Percentiles rank a stretch among this genome's conserved stretches.
phyloP scores from a whole-genome alignment of 2,113 vertebrate genomes.

The Hucho hucho region DNA sequence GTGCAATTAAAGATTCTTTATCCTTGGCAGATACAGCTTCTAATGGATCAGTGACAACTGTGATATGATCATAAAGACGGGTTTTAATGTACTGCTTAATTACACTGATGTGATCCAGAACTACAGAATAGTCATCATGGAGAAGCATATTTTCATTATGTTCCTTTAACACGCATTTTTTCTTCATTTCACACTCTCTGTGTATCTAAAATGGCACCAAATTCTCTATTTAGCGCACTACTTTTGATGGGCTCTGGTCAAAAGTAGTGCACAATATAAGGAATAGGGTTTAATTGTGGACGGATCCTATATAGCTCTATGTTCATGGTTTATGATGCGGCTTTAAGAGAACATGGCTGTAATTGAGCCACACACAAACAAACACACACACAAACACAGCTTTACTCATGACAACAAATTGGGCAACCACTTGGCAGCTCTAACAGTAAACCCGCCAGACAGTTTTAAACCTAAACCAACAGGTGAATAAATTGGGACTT shows the following conservation, averaged over 20 bases:
- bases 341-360: neutral
- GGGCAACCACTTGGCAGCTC: neutral
- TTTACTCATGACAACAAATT: neutral
- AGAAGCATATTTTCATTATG: neutral
- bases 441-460: too few species aligned
- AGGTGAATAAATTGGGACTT: neutral
- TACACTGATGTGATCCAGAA: slow-evolving; percentile 63
- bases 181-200: too few species aligned
- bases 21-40: slow-evolving; percentile 72
- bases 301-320: neutral
- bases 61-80: slow-evolving; percentile 73
- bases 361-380: neutral
- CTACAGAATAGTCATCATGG: slow-evolving; percentile 18
- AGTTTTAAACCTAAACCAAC: too few species aligned
- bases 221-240: neutral
- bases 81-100: slow-evolving; percentile 80
- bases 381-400: neutral
- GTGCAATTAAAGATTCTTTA: slow-evolving; percentile 75
- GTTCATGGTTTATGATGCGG: neutral
- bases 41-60: slow-evolving; percentile 78
- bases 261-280: too few species aligned
- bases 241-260: too few species aligned
- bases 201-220: too few species aligned
- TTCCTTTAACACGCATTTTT: too few species aligned
- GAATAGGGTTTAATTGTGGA: too few species aligned